Evolutionary conservation across 1,140 invertebrate genomes (phyloP), one percentile per base, ranked within the genome.

Genomic region (Drosophila insularis): DNA sequence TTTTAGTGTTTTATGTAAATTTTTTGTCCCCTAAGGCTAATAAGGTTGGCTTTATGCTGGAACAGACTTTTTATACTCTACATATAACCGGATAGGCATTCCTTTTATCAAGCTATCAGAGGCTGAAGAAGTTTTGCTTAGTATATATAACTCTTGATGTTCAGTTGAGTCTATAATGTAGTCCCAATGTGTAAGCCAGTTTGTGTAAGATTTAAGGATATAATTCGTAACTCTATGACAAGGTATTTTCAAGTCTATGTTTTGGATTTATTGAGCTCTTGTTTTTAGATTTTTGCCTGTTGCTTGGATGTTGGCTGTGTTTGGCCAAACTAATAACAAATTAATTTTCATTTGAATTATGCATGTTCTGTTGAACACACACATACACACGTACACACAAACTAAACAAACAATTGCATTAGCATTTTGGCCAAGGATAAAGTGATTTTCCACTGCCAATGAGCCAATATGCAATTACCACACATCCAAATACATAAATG

Each of bases 281-380:
- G 4, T 46, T 7, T 46, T 19, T 35, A 35, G 19, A 40, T 23
- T 43, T n/a, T 63, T 21, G 75, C 80, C 80, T 76, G 64, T 64
- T 80, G 78, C 71, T 65, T 66, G 32, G 56, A 2, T 64, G 63
- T 60, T 78, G 73, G 40, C 62, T 75, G 71, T 86, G 61, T 43
- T 65, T 86, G 75, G 71, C 66, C 66, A 75, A 86, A 81, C 81
- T 81, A 86, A 86, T 86, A 86, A 86, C 78, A 81, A 86, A 81
- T 86, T 86, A 78, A 86, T 81, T 86, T 86, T 66, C 66, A 75
- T 86, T 78, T 76, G 78, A 86, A 86, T 86, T 86, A 86, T 86
- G 77, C 82, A 81, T 71, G 78, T 74, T 73, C 63, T 64, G 81
- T 54, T 76, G 55, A 68, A 63, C 72, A 60, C 67, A 61, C 35